Evolutionary conservation across 2,113 vertebrate species (phyloP), one percentile per base, ranked within the genome.

Genomic region (Chamaetylas fuelleborni): DNA sequence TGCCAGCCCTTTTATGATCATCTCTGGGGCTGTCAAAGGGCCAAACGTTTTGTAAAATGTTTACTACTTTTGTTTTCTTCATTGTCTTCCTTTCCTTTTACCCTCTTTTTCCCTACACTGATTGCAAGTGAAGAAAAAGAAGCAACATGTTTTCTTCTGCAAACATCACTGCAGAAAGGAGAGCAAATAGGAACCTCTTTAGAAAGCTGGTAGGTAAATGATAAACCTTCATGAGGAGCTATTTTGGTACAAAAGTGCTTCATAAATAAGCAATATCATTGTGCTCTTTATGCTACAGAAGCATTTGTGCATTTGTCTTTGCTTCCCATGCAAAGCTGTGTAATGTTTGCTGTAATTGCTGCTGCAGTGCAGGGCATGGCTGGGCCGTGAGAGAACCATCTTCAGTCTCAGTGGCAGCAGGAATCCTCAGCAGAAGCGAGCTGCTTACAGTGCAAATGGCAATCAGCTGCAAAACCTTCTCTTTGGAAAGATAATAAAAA

Each of bases 401-500:
- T 81, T 67, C 29, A 82, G 74, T 24, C 85, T 74, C 85, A 33
- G 82, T 22, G 60, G 82, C 92, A 90, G 92, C 76, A 45, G 92
- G 93, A 92, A 86, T 51, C 54, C 92, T 92, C 82, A 34, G 81
- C 69, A 2, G 51, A 90, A 96, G 72, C 10, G 88, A 94, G 48
- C 47, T 62, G 72, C 92, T 94, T 64, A 36, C 85, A n/a, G 82
- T 20, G 92, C 74, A 88, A 96, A 94, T 88, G 4, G 43, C 90
- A 74, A 61, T 90, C 92, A 92, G 65, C 82, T 67, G 51, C 96
- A 94, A 62, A 94, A 79, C 4, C 79, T 94, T 67, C 88, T 86
- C 90, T 90, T 94, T 93, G 77, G 88, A 92, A 93, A 88, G 88
- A 93, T 88, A 86, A 96, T 96, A 97, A 94, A 96, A 96, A 96